Evolutionary conservation across 2,888 invertebrate species (phyloP).

Genomic region (Himalopsyche kuldschensis): DNA sequence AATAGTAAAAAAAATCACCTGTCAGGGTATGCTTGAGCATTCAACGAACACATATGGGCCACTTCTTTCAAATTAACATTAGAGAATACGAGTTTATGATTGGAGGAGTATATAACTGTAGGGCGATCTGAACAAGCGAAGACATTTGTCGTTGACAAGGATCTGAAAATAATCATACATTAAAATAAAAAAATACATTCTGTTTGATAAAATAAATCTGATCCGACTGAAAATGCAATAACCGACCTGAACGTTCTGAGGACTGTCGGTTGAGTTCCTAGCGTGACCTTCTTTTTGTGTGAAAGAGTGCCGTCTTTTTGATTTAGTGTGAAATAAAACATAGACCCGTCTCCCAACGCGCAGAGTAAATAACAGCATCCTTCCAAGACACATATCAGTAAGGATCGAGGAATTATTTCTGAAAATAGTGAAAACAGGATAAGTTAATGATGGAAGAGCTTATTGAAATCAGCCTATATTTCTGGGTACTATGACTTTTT

Average conservation of each 20-base stretch:
- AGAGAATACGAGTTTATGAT: conserved; percentile 97
- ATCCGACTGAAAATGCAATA: neutral
- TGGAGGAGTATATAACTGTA: conserved; percentile 98
- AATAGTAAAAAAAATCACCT: conserved; percentile 62
- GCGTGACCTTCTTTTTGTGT: conserved; percentile 92
- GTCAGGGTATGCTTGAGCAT: conserved; percentile 93
- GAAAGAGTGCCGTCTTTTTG: conserved; percentile 71
- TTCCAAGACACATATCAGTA: conserved; percentile 93
- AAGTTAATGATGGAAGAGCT: neutral
- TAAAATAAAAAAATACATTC: neutral
- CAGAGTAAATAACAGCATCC: conserved; percentile 86
- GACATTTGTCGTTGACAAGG: conserved; percentile 90
- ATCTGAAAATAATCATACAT: conserved; percentile 52
- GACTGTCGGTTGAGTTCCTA: conserved; percentile 97
- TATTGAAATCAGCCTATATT: neutral
- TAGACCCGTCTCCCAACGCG: conserved; percentile 95
- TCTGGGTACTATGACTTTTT: too few species aligned
- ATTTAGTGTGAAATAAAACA: conserved; percentile 93
- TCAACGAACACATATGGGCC: conserved; percentile 96
- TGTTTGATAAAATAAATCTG: neutral
- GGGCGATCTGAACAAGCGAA: conserved; percentile 99
- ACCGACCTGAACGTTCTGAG: conserved; percentile 75
- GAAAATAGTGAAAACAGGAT: conserved; percentile 37
- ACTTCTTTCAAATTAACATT: conserved; percentile 95
- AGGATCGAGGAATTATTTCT: conserved; percentile 97